Evolutionary conservation across 2,797 vertebrate genomes (phyloP).

Genomic region (Crocidura indochinensis): DNA sequence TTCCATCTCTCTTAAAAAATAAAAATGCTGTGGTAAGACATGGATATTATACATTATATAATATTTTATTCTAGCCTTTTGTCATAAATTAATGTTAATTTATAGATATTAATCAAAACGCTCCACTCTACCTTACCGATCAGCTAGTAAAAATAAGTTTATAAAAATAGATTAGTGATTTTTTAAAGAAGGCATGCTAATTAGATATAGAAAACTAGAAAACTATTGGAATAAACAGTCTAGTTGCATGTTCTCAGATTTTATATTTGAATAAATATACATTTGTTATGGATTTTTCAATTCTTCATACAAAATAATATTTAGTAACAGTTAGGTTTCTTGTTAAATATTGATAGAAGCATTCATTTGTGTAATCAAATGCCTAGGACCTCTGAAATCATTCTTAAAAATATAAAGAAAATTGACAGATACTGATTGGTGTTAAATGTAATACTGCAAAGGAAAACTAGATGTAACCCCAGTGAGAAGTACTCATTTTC

Average conservation of each 20-base stretch:
- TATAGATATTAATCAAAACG: conserved; percentile 17
- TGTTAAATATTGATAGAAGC: background rate
- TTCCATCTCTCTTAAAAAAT: background rate
- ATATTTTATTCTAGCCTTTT: background rate
- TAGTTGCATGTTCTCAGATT: background rate
- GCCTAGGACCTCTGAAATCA: background rate
- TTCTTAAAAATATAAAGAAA: conserved; percentile 21
- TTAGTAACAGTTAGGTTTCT: background rate
- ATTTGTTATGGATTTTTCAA: background rate
- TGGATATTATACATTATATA: background rate
- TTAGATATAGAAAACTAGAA: background rate
- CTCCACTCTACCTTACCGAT: background rate
- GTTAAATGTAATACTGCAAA: conserved; percentile 57
- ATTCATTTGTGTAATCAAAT: background rate
- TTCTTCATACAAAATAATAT: background rate
- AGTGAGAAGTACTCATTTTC: conserved; percentile 72
- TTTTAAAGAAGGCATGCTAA: background rate
- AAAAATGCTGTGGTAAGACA: background rate
- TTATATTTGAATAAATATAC: background rate
- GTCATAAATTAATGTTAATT: background rate
- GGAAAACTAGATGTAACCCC: conserved; percentile 40
- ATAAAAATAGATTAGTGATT: background rate
- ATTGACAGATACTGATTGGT: conserved; percentile 47
- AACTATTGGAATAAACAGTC: background rate
- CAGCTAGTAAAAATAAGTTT: background rate